Base-by-base conservation (phyloP, 1,140 invertebrate genomes). In the Paracyclopina nana region DNA sequence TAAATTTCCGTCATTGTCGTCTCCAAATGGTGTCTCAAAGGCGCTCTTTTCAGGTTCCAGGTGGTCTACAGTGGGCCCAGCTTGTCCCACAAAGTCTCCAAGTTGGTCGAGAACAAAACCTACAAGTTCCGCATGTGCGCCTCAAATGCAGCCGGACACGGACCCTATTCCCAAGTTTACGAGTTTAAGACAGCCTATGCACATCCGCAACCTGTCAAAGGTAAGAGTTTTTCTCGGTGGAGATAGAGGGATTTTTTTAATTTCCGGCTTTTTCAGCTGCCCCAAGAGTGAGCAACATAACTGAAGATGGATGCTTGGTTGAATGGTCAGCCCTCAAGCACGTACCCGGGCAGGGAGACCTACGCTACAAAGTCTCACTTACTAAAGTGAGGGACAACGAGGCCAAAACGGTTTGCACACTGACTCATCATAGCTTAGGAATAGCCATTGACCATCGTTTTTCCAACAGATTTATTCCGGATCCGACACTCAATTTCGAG, bases 101-200 rank as follows among this genome's bases (percentile, higher is more conserved):
- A 52, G 41, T 38, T 52, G 4, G 18, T 2, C 11, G 50, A 52
- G 40, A 52, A 52, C 25, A 24, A 74, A 2, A 65, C 66, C 16
- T 88, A 88, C 62, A 72, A 70, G 58, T 87, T 88, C 65, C 70
- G 81, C 49, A 82, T 90, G 57, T 78, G 73, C 57, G 82, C 82
- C 34, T 72, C 74, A 48, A 86, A 82, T 63, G 77, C 80, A 60
- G 81, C 80, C 30, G 83, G 84, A 1, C 71, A 77, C 56, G 83
- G 85, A 18, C 74, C 76, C 12, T 82, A 73, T 65, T 82, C 80
- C 1, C 69, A 72, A 46, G 68, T 74, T 18, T 72, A 73, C 57
- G 65, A 69, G 43, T 82, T 77, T 58, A 66, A 65, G 44, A 87
- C 83, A n/a, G 70, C 64, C 43, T 73, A 77, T 56, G 79, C 82